Evolutionary conservation across 2,113 vertebrate genomes (phyloP), one percentile per base, ranked within the genome.

Genomic region (Rhabdornis inornatus): DNA sequence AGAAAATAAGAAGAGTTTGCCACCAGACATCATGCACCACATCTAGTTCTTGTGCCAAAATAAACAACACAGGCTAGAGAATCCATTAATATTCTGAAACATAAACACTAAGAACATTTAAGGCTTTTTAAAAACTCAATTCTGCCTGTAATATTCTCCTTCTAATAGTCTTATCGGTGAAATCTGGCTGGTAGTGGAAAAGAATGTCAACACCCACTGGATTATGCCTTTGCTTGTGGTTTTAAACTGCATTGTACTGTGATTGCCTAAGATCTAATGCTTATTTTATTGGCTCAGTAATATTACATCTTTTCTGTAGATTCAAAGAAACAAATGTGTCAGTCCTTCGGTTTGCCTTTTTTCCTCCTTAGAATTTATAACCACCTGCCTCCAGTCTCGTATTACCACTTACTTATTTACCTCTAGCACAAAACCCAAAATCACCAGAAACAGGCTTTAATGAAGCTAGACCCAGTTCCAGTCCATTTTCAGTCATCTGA

Each of bases 231-330:
- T 86, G 39, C 59, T 78, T 68, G 78, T 87, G 64, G 75, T 85
- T 95, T 96, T 89, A 61, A 20, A 78, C 55, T 63, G 45, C 72
- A 89, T 30, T 87, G 35, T 89, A 80, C 57, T 64, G 42, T 16
- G 55, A 60, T 21, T 90, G 42, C 35, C 55, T 82, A 83, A 83
- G 33, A 88, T 35, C 60, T 89, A 87, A 93, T 27, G 24, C 24
- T 81, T 91, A 91, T 64, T 95, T 91, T 95, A 90, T 68, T 94
- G 77, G 82, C 77, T 93, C 42, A 42, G 30, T 83, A 83, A 66
- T 70, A 81, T 20, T 19, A 95, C 15, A 77, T 55, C 15, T 69
- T 84, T 95, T 61, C 55, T 74, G 33, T 49, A 81, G 80, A 87
- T 90, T 81, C 47, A 69, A 90, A 90, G 64, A 95, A 91, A 89